Evolutionary conservation across 2,113 vertebrate species (phyloP).

Genomic region (Microtus pennsylvanicus): DNA sequence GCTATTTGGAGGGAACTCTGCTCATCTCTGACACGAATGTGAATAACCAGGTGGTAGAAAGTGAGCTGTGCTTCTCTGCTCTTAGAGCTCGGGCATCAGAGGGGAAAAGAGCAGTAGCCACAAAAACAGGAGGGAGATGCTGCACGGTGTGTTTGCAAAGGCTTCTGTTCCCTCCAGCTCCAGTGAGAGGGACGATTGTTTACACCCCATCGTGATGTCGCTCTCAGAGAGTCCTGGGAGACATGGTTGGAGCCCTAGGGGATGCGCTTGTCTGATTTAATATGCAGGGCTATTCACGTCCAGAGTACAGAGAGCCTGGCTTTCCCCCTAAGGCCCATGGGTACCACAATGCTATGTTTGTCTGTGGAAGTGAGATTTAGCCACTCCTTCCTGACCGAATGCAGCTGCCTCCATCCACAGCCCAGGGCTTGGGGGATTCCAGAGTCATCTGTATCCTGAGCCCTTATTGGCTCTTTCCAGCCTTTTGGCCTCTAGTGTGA

Average conservation of each 20-base stretch:
- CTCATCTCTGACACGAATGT: background rate
- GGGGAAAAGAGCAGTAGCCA: background rate
- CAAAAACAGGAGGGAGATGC: background rate
- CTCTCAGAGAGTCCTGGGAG: background rate
- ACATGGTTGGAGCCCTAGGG: slow-evolving; percentile 30
- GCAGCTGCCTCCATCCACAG: background rate
- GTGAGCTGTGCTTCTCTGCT: background rate
- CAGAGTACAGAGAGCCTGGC: background rate
- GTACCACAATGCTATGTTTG: background rate
- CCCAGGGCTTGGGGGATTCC: background rate
- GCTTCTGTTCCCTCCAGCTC: slow-evolving; percentile 14
- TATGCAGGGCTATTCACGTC: slow-evolving; percentile 17
- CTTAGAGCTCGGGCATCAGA: background rate
- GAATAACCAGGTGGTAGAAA: slow-evolving; percentile 22
- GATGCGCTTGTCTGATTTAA: slow-evolving; percentile 54
- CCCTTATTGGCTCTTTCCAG: background rate
- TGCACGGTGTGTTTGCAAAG: background rate
- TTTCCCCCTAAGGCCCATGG: background rate
- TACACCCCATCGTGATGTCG: background rate
- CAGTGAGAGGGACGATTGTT: background rate
- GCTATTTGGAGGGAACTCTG: background rate
- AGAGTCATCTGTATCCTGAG: accelerated
- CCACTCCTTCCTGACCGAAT: background rate
- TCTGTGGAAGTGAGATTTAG: background rate
- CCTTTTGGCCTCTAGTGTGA: background rate